Conservation (phyloP, 1,140 invertebrate species). For the Alviniconcha marisindica region DNA sequence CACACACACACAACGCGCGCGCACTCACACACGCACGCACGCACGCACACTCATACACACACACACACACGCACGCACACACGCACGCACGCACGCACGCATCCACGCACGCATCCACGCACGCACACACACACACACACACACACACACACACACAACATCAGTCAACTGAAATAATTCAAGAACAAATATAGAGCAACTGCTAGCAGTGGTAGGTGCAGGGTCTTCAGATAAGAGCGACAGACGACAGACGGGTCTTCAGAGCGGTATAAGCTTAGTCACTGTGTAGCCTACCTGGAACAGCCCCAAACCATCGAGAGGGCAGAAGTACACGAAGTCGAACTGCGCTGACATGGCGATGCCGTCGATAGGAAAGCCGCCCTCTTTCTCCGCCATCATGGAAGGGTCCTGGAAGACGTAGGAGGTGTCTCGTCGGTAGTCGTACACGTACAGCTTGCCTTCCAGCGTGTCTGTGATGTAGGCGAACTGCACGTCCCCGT, state of each 20-base stretch:
- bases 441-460: conserved; percentile 56
- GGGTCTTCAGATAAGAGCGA: neutral
- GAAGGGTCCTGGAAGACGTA: conserved; percentile 50
- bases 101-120: neutral
- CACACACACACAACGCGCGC: too few species aligned
- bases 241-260: neutral
- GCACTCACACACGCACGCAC: neutral
- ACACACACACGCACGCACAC: neutral
- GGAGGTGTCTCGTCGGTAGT: conserved; percentile 44
- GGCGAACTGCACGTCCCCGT: conserved; percentile 49
- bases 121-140: neutral
- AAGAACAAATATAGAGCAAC: neutral
- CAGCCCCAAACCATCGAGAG: conserved; percentile 35
- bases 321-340: conserved; percentile 44
- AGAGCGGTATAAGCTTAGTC: neutral
- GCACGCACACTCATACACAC: neutral
- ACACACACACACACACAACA: too few species aligned
- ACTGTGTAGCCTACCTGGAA: conserved; percentile 38
- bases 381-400: conserved; percentile 50
- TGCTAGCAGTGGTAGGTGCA: neutral
- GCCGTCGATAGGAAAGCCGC: conserved; percentile 34
- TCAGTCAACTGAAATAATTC: too few species aligned
- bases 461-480: conserved; percentile 60
- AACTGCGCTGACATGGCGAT: conserved; percentile 50
- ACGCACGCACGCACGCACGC: neutral